Evolutionary conservation across 2,113 vertebrate genomes (phyloP).

Genomic region (Ellobius talpinus): DNA sequence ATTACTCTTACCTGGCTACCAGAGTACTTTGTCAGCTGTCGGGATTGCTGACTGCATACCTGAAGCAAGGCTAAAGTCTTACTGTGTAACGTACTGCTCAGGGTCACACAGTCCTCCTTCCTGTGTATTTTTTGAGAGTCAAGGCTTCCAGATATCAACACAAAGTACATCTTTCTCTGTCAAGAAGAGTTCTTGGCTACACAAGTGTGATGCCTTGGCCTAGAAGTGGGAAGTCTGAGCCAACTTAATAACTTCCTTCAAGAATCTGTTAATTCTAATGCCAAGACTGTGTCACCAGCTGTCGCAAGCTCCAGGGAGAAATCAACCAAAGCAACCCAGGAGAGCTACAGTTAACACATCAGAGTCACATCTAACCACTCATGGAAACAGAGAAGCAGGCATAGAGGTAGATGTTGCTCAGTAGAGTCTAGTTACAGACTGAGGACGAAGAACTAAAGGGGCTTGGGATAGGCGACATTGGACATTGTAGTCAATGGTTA

Average conservation of each 20-base stretch:
- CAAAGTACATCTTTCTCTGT: slow-evolving; percentile 31
- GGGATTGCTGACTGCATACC: rapidly evolving
- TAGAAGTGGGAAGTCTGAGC: slow-evolving; percentile 40
- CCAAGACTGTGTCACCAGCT: slow-evolving; percentile 26
- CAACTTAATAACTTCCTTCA: slow-evolving; percentile 57
- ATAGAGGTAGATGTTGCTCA: rapidly evolving
- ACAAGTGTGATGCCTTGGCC: slow-evolving; percentile 40
- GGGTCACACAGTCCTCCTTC: neutral
- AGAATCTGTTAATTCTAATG: slow-evolving; percentile 36
- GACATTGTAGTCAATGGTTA: neutral
- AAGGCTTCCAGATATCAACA: neutral
- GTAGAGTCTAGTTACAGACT: neutral
- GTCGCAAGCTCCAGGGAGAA: neutral
- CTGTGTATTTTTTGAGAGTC: neutral
- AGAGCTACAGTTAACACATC: neutral
- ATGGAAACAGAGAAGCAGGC: rapidly evolving
- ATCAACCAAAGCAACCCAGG: neutral
- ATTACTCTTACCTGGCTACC: neutral
- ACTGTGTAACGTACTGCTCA: neutral
- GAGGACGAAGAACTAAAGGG: rapidly evolving
- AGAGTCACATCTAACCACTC: neutral
- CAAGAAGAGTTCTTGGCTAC: slow-evolving; percentile 58
- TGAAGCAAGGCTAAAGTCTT: too few relatives aligned
- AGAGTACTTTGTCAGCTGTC: neutral
- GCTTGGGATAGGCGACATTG: too few relatives aligned